Conservation (phyloP, 2,888 invertebrate species). For the Melieria omissa region DNA sequence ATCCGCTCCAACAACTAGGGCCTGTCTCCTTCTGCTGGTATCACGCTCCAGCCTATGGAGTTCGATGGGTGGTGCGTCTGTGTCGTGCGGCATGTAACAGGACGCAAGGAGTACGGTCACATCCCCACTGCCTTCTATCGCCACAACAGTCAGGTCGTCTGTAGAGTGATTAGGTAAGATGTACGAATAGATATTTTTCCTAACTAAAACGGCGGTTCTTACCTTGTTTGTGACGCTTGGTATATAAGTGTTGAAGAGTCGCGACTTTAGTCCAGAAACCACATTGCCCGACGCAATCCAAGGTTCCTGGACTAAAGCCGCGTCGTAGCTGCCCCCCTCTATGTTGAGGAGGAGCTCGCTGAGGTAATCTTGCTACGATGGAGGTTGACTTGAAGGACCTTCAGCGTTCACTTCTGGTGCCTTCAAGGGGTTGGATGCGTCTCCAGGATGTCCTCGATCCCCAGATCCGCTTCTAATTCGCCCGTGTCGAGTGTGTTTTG, state of each 20-base stretch:
- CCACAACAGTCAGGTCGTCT: constrained; percentile 5
- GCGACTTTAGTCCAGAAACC: constrained; percentile 14
- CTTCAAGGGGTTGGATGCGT: constrained; percentile 2
- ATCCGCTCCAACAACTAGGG: background rate
- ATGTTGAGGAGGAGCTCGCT: constrained; percentile 11
- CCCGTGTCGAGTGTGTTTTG: constrained; percentile 1
- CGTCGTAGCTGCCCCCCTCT: constrained; percentile 10
- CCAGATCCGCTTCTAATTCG: background rate
- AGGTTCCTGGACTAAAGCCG: constrained; percentile 15
- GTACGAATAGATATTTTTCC: constrained; percentile 5
- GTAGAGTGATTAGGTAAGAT: constrained; percentile 6
- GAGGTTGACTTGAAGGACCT: constrained; percentile 10
- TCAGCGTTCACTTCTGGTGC: constrained; percentile 8
- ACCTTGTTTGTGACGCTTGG: background rate
- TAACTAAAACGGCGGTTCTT: constrained; percentile 20
- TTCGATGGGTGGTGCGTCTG: background rate
- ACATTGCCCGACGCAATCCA: constrained; percentile 19
- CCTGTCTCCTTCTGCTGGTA: constrained; percentile 1
- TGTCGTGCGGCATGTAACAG: constrained; percentile 5
- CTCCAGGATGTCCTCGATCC: constrained; percentile 3
- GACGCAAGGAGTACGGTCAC: background rate
- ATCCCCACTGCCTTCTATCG: background rate
- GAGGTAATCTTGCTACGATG: background rate
- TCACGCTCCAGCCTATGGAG: background rate
- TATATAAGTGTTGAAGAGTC: background rate